Percentiles rank a stretch among this genome's conserved stretches.
These are phyloP conservation scores for honey bee (Apis mellifera) DNA, from an alignment of 1,140 invertebrate species.

Conservation along the genomic window DNA sequence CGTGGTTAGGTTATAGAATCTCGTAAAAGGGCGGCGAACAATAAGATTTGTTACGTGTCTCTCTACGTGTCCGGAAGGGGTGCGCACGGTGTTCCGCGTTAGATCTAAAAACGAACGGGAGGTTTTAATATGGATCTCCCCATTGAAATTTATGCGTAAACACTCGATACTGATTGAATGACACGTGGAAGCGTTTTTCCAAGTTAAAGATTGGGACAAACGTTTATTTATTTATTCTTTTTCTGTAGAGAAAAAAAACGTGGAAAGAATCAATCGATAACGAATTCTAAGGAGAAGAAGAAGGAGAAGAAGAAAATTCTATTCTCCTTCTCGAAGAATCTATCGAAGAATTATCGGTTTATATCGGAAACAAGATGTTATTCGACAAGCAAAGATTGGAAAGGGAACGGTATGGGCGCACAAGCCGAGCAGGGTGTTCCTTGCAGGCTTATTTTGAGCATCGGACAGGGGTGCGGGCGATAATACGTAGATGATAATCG, in stretches of 20 bases:
- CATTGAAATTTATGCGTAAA: slow-evolving; percentile 2
- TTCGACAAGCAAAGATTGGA: too few species aligned
- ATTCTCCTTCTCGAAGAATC: too few species aligned
- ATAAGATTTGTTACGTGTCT: slow-evolving; percentile 64
- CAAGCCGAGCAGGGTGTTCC: slow-evolving; percentile 48
- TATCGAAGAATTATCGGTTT: too few species aligned
- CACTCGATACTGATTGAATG: neutral
- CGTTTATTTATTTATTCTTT: too few species aligned
- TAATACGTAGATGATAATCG: slow-evolving; percentile 82
- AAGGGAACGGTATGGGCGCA: neutral
- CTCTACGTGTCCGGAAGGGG: slow-evolving; percentile 27
- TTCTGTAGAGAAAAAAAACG: too few species aligned
- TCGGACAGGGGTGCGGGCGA: slow-evolving; percentile 64
- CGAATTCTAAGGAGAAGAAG: too few species aligned
- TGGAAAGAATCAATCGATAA: too few species aligned
- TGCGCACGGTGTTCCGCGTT: neutral
- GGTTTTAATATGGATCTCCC: neutral
- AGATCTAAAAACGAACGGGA: neutral
- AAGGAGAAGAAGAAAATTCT: too few species aligned
- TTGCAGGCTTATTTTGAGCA: slow-evolving; percentile 62
- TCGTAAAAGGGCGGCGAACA: slow-evolving; percentile 58
- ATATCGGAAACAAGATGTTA: too few species aligned
- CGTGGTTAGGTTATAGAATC: slow-evolving; percentile 42
- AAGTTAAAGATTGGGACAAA: too few species aligned
- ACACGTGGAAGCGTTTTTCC: too few species aligned